Evolutionary conservation across 2,888 invertebrate species (phyloP).

Genomic region (Brachyptera putata): DNA sequence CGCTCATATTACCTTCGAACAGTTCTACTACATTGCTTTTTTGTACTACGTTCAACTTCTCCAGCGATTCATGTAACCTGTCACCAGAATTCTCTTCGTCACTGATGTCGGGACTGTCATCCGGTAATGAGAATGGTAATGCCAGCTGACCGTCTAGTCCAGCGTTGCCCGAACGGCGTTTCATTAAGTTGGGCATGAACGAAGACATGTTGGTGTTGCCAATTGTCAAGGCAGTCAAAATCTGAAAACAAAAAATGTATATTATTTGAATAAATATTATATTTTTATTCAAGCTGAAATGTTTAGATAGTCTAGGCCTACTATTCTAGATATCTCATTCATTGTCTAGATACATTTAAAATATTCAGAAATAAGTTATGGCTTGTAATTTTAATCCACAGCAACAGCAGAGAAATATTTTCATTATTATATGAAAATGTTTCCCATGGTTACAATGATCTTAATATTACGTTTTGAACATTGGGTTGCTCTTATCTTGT

Average conservation of each 20-base stretch:
- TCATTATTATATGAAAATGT: too few relatives aligned
- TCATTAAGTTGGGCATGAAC: constrained; percentile 52
- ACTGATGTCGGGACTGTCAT: constrained; percentile 24
- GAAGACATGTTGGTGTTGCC: constrained; percentile 51
- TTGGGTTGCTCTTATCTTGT: too few relatives aligned
- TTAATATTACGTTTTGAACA: too few relatives aligned
- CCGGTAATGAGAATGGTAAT: constrained; percentile 25
- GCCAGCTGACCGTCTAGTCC: constrained; percentile 46
- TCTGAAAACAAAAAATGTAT: constrained; percentile 23
- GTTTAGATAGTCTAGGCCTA: background rate
- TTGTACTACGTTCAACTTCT: background rate
- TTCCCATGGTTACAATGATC: too few relatives aligned
- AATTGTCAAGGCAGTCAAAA: constrained; percentile 42
- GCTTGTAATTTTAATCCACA: too few relatives aligned
- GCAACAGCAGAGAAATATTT: too few relatives aligned
- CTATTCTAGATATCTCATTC: background rate
- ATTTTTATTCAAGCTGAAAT: background rate
- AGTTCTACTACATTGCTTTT: background rate
- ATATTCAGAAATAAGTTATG: too few relatives aligned
- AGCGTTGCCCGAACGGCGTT: constrained; percentile 49
- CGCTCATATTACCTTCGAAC: constrained; percentile 1
- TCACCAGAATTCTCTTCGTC: constrained; percentile 25
- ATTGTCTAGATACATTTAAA: too few relatives aligned
- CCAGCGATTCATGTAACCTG: background rate
- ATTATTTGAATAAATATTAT: background rate